Base-by-base conservation (phyloP, 1,140 invertebrate genomes). In the Anastatus disparis region DNA sequence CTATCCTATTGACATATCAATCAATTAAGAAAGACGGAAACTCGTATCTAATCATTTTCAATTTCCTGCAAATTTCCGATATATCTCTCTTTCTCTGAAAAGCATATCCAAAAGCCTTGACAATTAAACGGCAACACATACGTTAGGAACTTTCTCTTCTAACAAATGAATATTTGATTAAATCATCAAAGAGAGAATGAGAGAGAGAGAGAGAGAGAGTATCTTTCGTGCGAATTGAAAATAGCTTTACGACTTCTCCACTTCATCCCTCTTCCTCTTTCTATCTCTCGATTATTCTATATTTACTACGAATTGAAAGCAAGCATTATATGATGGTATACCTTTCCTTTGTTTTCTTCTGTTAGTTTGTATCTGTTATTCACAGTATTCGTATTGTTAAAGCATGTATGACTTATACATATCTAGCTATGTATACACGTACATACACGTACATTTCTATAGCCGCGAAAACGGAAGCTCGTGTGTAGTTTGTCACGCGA, bases 161-260 rank as follows among this genome's bases (percentile, higher is more conserved):
- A 55, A 65, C 50, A 29, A 61, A 46, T 22, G 22, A 17, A 59
- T 48, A 40, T n/a, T n/a, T 58, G 65, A 68, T 68, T 68, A 59
- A 68, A 68, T 68, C 22, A n/a, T 68, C 42, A 68, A 59, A 58
- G 53, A 29, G 53, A n/a, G n/a, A n/a, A n/a, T n/a, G n/a, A n/a
- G n/a, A n/a, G n/a, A n/a, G n/a, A n/a, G n/a, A n/a, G n/a, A n/a
- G n/a, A n/a, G n/a, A n/a, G n/a, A n/a, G n/a, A n/a, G n/a, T n/a
- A n/a, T n/a, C n/a, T n/a, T n/a, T n/a, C 42, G 20, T 17, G 46
- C n/a, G n/a, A 22, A 12, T 29, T 15, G 31, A 56, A 52, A 53
- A 29, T 35, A 17, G 40, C 38, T n/a, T n/a, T n/a, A n/a, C 40
- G 20, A 15, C 17, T 46, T 12, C n/a, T 35, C 38, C n/a, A n/a